These are phyloP conservation scores for Gasterosteus nipponicus DNA, from an alignment of 2,113 vertebrate species.

Conservation along the genomic window DNA sequence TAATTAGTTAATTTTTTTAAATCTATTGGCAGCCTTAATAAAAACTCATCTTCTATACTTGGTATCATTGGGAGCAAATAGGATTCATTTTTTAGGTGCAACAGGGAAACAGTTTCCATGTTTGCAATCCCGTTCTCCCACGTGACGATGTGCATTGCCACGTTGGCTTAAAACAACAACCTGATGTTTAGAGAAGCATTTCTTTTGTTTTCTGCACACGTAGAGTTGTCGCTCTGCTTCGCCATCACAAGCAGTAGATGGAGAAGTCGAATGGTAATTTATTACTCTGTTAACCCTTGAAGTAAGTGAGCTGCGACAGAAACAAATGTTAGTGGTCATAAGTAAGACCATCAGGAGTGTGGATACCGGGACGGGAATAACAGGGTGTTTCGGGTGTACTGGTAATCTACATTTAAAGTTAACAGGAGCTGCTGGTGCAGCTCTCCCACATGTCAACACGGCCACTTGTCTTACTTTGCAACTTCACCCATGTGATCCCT, in stretches of 20 bases:
- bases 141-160: background rate
- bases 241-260: too few relatives aligned
- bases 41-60: background rate
- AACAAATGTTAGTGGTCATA: too few relatives aligned
- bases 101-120: background rate
- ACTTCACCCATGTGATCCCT: background rate
- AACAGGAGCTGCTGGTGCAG: background rate
- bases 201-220: background rate
- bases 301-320: too few relatives aligned
- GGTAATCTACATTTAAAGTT: background rate
- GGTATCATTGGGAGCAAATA: background rate
- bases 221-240: background rate
- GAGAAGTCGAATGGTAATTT: too few relatives aligned
- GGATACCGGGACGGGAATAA: too few relatives aligned
- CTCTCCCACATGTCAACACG: background rate
- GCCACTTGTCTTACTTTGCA: background rate
- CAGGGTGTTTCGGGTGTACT: background rate
- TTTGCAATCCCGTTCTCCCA: background rate
- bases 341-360: too few relatives aligned
- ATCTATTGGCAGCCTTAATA: too few relatives aligned
- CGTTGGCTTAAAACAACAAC: background rate
- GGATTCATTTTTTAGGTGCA: background rate
- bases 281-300: too few relatives aligned
- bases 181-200: background rate
- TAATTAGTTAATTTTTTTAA: too few relatives aligned